Evolutionary conservation across 2,888 invertebrate genomes (phyloP).

Genomic region (Boloria selene): DNA sequence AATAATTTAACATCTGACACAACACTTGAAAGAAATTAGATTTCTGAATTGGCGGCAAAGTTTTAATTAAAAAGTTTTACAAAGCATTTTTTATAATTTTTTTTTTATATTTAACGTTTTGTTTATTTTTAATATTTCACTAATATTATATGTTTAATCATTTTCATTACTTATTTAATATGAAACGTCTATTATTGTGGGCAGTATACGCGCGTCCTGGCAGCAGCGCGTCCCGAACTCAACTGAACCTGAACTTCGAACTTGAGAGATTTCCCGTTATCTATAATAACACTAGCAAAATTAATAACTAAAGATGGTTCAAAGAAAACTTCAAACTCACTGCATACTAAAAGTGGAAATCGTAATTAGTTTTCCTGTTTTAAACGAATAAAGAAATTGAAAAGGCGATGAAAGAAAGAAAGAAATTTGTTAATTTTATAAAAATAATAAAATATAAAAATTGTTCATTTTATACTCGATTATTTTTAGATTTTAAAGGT

Average conservation of each 20-base stretch:
- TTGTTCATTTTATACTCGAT: too few species aligned
- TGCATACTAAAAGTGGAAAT: slow-evolving; percentile 1
- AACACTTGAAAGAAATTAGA: background rate
- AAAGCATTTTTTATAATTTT: too few species aligned
- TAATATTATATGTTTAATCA: background rate
- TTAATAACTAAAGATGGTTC: slow-evolving; percentile 15
- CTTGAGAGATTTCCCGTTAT: slow-evolving; percentile 31
- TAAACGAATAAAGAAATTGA: background rate
- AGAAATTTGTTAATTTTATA: too few species aligned
- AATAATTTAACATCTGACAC: background rate
- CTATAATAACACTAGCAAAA: slow-evolving; percentile 18
- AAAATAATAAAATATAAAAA: too few species aligned
- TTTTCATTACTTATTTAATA: background rate
- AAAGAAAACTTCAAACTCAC: slow-evolving; percentile 14
- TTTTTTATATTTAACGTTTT: background rate
- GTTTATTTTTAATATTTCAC: background rate
- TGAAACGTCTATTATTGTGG: background rate
- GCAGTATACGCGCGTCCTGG: slow-evolving; percentile 39
- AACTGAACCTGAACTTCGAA: slow-evolving; percentile 49
- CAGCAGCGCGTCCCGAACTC: slow-evolving; percentile 44
- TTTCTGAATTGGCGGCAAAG: background rate
- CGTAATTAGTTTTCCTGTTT: slow-evolving; percentile 3
- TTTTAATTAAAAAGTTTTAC: too few species aligned
- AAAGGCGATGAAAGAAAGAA: too few species aligned
- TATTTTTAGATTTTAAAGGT: too few species aligned